Conservation (phyloP, 2,113 vertebrate species). For the Amphiprion ocellaris region DNA sequence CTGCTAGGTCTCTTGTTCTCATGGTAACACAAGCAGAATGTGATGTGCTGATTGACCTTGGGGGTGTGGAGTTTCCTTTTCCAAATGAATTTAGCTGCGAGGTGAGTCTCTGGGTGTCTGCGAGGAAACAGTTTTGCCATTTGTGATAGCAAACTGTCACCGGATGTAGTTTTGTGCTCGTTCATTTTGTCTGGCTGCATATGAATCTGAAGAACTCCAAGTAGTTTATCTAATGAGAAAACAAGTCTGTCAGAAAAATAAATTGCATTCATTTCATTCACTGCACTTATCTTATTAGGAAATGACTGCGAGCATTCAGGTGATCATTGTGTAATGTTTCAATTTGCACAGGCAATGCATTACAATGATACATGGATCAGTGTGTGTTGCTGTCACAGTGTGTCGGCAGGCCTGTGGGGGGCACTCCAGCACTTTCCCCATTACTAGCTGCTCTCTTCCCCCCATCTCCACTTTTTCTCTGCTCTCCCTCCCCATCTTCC, state of each 20-base stretch:
- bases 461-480: constrained; percentile 52
- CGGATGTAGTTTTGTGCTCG: constrained; percentile 12
- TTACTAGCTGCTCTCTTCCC: constrained; percentile 30
- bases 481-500: constrained; percentile 63
- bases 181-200: constrained; percentile 11
- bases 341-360: constrained; percentile 63
- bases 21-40: constrained; percentile 81
- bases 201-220: constrained; percentile 26
- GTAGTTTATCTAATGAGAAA: constrained; percentile 55
- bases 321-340: constrained; percentile 70
- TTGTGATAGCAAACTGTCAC: constrained; percentile 13
- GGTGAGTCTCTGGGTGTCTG: constrained; percentile 48
- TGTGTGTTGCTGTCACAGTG: constrained; percentile 16
- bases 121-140: neutral
- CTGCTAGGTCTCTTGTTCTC: constrained; percentile 78
- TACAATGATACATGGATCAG: constrained; percentile 60
- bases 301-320: constrained; percentile 64
- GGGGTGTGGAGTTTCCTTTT: constrained; percentile 60
- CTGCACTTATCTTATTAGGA: constrained; percentile 64
- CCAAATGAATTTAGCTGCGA: constrained; percentile 42
- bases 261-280: constrained; percentile 64
- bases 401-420: constrained; percentile 69
- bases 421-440: constrained; percentile 76
- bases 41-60: constrained; percentile 80
- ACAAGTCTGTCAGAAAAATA: constrained; percentile 55